Base-by-base conservation (phyloP, 2,113 vertebrate species). In the Oenanthe melanoleuca region DNA sequence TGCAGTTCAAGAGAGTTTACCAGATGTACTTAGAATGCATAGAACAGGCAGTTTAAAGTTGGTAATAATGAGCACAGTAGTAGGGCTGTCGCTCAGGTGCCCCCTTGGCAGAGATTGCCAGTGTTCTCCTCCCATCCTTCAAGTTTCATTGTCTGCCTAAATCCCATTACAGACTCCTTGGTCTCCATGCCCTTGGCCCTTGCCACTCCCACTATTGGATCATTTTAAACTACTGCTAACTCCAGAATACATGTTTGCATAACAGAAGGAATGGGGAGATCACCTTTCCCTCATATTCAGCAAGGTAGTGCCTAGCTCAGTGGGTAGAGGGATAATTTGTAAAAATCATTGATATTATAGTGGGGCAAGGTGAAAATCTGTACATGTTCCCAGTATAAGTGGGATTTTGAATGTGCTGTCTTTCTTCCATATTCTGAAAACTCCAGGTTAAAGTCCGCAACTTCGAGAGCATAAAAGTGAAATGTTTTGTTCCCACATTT, bases 71-170 rank as follows among this genome's bases (percentile, higher is more conserved):
- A 60, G 57, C 40, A 26, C 8, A 31, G 11, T 17, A 31, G 8
- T 40, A 38, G 66, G 49, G 38, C 16, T 31, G 12, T 49, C 80
- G 59, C n/a, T 94, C 49, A 45, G 34, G 12, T 74, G 34, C 14
- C 49, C 28, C 80, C 1, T 1, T 38, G 37, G 77, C 42, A 69
- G 82, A 44, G 45, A 26, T 53, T 0, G 0, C 4, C 28, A 31
- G 13, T 23, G 53, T 47, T 77, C 79, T 61, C 38, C 44, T 67
- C 13, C 56, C 72, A 33, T 52, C 17, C 22, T 74, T 23, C 28
- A 56, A 34, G 38, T 67, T 74, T 64, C 12, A 13, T 9, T 79
- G 42, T 16, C 60, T 59, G 47, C 53, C 67, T 55, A 67, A 63
- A 63, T 42, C 26, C 49, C 2, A 0, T 8, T 8, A 7, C 1